Evolutionary conservation across 1,140 invertebrate species (phyloP).

Genomic region (Drosophila micromelanica): DNA sequence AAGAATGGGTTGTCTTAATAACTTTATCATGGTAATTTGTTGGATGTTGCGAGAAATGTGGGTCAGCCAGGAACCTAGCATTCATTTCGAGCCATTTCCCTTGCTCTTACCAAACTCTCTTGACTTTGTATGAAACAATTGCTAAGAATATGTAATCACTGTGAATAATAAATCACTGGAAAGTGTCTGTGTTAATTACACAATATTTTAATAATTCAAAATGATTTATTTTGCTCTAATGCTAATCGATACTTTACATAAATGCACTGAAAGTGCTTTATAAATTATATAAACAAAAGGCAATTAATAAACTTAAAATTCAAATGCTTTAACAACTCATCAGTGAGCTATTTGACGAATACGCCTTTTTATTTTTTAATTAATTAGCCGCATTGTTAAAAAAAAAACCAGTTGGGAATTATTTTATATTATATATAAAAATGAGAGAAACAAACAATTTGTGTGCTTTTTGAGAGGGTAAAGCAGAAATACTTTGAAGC

Average conservation of each 20-base stretch:
- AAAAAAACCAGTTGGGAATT: neutral
- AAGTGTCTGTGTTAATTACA: neutral
- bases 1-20: constrained; percentile 21
- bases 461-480: too few species aligned
- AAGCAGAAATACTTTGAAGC: too few species aligned
- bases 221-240: constrained; percentile 27
- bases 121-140: constrained; percentile 3
- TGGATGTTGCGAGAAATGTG: constrained; percentile 4
- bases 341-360: neutral
- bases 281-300: neutral
- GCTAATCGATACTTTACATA: constrained; percentile 22
- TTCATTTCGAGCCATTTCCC: constrained; percentile 13
- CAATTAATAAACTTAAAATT: constrained; percentile 14
- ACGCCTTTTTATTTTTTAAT: neutral
- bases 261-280: constrained; percentile 3
- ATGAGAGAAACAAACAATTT: too few species aligned
- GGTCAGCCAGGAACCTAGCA: constrained; percentile 13
- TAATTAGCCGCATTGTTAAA: neutral
- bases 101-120: neutral
- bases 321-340: constrained; percentile 19
- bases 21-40: constrained; percentile 40
- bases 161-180: constrained; percentile 24
- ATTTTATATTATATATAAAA: neutral
- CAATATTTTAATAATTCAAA: constrained; percentile 22
- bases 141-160: neutral